These are phyloP conservation scores for Aquatica leii DNA, from an alignment of 2,888 invertebrate genomes.

Conservation along the genomic window DNA sequence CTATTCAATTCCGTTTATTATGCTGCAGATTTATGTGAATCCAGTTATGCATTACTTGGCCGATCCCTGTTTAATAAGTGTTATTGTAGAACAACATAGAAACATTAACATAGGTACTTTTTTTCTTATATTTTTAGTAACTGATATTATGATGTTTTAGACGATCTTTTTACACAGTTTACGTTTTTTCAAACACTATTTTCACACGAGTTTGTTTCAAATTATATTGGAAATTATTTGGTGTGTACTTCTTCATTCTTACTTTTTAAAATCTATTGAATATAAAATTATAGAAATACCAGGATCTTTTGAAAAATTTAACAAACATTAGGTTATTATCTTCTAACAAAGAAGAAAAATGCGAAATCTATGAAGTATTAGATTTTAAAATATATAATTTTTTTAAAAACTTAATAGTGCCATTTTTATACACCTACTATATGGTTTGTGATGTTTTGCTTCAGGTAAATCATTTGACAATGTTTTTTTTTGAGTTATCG, in stretches of 20 bases:
- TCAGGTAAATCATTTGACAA: conserved; percentile 60
- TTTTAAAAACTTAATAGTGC: conserved; percentile 69
- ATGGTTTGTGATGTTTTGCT: conserved; percentile 61
- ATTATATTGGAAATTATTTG: conserved; percentile 62
- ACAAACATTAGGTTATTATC: conserved; percentile 52
- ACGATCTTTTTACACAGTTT: conserved; percentile 62
- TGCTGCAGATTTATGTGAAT: conserved; percentile 79
- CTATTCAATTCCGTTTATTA: conserved; percentile 73
- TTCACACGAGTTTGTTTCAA: conserved; percentile 69
- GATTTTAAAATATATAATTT: conserved; percentile 64
- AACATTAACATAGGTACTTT: conserved; percentile 52
- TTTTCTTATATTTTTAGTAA: background rate
- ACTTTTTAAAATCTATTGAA: background rate
- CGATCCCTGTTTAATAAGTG: conserved; percentile 68
- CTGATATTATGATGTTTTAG: conserved; percentile 56
- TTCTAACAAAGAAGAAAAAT: conserved; percentile 25
- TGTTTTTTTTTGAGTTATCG: conserved; percentile 20
- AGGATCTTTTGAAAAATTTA: conserved; percentile 57
- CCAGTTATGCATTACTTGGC: conserved; percentile 75
- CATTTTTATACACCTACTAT: conserved; percentile 69
- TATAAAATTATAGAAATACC: conserved; percentile 60
- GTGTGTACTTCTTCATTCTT: conserved; percentile 56
- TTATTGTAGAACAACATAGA: conserved; percentile 56
- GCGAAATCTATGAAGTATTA: conserved; percentile 55
- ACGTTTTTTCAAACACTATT: conserved; percentile 64